A percentile compares a stretch with the other conserved stretches of the same genome.
phyloP scores from a whole-genome alignment of 2,797 vertebrate genomes.

The Gymnocypris eckloni region DNA sequence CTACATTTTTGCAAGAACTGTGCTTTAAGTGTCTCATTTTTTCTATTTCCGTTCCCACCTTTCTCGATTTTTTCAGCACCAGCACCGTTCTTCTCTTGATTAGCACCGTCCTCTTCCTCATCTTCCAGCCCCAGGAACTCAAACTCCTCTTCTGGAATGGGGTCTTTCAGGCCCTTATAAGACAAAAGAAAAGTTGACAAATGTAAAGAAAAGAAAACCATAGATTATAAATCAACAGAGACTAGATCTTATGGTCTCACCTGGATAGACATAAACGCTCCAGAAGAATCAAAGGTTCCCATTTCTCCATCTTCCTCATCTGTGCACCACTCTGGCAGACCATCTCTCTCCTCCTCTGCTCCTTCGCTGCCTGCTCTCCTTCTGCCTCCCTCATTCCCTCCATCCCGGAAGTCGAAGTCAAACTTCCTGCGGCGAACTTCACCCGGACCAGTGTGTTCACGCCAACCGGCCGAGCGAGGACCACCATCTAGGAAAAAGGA shows the following conservation, averaged over 20 bases:
- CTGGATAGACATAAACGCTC: constrained; percentile 85
- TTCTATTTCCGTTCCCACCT: constrained; percentile 59
- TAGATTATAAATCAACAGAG: not conserved
- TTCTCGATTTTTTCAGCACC: constrained; percentile 71
- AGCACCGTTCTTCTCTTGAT: constrained; percentile 64
- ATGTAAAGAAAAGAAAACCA: not conserved
- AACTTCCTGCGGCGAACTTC: constrained; percentile 87
- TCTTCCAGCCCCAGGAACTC: constrained; percentile 89
- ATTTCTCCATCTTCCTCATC: constrained; percentile 92
- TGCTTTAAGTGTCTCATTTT: not conserved
- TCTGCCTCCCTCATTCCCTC: constrained; percentile 78
- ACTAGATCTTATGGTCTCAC: constrained; percentile 20
- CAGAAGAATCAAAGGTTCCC: constrained; percentile 94
- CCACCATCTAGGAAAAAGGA: constrained; percentile 74
- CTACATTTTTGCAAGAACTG: not conserved
- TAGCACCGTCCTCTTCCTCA: constrained; percentile 79
- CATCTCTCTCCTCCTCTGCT: constrained; percentile 87
- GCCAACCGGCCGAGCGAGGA: constrained; percentile 91
- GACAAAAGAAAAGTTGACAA: not conserved
- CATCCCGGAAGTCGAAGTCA: constrained; percentile 89
- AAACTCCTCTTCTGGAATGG: constrained; percentile 87
- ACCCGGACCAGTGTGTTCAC: constrained; percentile 79
- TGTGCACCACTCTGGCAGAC: constrained; percentile 92
- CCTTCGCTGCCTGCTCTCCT: constrained; percentile 83
- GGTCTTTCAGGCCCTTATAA: constrained; percentile 88